Base-by-base conservation (phyloP, 2,797 vertebrate genomes). In the Poeciliopsis turneri region DNA sequence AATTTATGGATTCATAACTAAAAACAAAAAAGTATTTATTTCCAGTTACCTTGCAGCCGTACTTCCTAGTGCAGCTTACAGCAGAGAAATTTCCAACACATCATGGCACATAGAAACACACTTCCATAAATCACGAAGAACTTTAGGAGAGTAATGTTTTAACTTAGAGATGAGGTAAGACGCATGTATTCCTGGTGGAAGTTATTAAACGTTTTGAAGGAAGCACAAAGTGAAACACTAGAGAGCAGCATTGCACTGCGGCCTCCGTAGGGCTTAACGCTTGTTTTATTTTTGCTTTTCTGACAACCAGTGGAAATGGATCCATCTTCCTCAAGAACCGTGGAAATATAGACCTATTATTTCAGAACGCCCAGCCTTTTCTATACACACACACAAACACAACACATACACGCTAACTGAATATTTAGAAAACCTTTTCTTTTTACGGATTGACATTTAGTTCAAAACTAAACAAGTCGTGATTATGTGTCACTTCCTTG, bases 21-120 rank as follows among this genome's bases (percentile, higher is more conserved):
- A 57, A 57, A 55, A 11, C 53, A 55, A 55, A 55, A 57, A 12
- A 57, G 23, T 77, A 87, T 87, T n/a, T 72, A 83, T 36, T 36
- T 5, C 33, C 36, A 36, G 36, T 36, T 36, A 36, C 36, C 36
- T 36, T 36, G 36, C 36, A 36, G 36, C 36, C 36, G 4, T 36
- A 36, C 36, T 5, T 36, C 36, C 36, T 36, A 3, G 33, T 36
- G 33, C 33, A 36, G 33, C 33, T 3, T 36, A 36, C 33, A 36
- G 33, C 33, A 36, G 39, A 72, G 46, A 36, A 25, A 6, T 66
- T 33, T 59, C 57, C 4, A 28, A 39, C 30, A 33, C 30, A 18
- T 16, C 59, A 18, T 5, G 1, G 15, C 18, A 36, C 33, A 4
- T 9, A 66, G 33, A 66, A 66, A 66, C 20, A 39, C 9, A 33